phyloP scores from a whole-genome alignment of 2,888 invertebrate genomes.

The Noctua fimbriata region DNA sequence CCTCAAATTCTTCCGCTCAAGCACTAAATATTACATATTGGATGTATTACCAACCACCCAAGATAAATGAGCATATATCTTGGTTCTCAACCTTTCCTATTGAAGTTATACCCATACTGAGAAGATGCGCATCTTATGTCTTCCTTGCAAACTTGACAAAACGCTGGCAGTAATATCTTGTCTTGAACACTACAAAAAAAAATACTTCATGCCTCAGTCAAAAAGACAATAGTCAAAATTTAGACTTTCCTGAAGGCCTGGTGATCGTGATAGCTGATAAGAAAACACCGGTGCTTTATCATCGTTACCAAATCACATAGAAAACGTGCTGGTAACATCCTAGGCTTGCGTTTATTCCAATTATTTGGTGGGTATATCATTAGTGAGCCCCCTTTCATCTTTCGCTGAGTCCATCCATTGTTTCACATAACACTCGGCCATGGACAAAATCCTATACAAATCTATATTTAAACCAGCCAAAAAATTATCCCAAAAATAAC shows the following conservation, averaged over 20 bases:
- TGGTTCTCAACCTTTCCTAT: too few species aligned
- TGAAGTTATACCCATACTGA: not conserved
- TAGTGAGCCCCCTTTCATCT: not conserved
- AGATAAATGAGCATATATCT: too few species aligned
- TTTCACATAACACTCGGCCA: not conserved
- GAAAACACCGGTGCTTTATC: too few species aligned
- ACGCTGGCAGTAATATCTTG: not conserved
- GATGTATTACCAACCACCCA: too few species aligned
- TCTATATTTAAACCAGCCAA: constrained; percentile 3
- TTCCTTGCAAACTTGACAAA: not conserved
- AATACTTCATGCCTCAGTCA: not conserved
- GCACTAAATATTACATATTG: not conserved
- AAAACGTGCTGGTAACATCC: too few species aligned
- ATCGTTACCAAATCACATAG: not conserved
- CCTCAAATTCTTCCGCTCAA: not conserved
- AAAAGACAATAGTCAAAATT: not conserved
- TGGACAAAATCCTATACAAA: not conserved
- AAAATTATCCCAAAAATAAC: constrained; percentile 56
- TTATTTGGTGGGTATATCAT: not conserved
- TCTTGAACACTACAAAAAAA: not conserved
- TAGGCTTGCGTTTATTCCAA: not conserved
- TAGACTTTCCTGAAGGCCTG: not conserved
- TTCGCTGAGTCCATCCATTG: not conserved
- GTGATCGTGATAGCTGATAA: not conserved
- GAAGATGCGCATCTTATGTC: not conserved